These are phyloP conservation scores for Tachystola acroxantha DNA, from an alignment of 2,888 invertebrate species.

Conservation along the genomic window DNA sequence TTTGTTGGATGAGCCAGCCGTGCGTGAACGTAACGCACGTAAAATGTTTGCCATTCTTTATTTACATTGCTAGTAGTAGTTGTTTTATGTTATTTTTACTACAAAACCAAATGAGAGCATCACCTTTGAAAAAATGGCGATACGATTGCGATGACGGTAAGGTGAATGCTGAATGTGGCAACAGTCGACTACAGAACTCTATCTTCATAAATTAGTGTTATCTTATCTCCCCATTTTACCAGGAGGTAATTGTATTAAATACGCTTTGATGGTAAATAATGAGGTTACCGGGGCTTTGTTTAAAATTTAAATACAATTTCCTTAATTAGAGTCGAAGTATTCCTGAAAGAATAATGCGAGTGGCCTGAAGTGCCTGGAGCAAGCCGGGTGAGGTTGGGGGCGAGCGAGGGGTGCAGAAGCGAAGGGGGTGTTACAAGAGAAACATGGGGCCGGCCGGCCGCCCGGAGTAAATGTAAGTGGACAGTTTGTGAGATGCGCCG, in stretches of 20 bases:
- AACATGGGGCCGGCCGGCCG: slow-evolving; percentile 3
- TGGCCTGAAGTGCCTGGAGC: slow-evolving; percentile 25
- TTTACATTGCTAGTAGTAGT: no score
- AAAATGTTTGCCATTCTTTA: no score
- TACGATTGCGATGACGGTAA: no score
- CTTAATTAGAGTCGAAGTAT: slow-evolving; percentile 56
- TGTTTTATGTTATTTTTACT: no score
- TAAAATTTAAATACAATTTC: slow-evolving; percentile 58
- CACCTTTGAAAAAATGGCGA: no score
- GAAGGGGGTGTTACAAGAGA: slow-evolving; percentile 1
- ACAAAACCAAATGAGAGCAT: no score
- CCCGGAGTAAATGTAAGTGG: slow-evolving; percentile 12
- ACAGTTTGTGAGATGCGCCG: slow-evolving; percentile 8
- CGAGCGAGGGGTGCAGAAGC: not conserved
- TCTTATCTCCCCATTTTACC: slow-evolving; percentile 18
- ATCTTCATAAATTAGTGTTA: slow-evolving; percentile 17
- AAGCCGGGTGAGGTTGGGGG: slow-evolving; percentile 13
- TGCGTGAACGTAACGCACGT: no score
- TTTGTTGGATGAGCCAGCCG: no score
- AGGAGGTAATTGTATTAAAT: slow-evolving; percentile 32
- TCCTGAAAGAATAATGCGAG: slow-evolving; percentile 51
- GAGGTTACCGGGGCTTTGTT: slow-evolving; percentile 39
- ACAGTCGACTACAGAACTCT: not conserved
- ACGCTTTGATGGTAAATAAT: slow-evolving; percentile 36
- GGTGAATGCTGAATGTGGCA: no score